These are phyloP conservation scores for Montifringilla adamsi DNA, from an alignment of 2,113 vertebrate genomes.

Conservation along the genomic window DNA sequence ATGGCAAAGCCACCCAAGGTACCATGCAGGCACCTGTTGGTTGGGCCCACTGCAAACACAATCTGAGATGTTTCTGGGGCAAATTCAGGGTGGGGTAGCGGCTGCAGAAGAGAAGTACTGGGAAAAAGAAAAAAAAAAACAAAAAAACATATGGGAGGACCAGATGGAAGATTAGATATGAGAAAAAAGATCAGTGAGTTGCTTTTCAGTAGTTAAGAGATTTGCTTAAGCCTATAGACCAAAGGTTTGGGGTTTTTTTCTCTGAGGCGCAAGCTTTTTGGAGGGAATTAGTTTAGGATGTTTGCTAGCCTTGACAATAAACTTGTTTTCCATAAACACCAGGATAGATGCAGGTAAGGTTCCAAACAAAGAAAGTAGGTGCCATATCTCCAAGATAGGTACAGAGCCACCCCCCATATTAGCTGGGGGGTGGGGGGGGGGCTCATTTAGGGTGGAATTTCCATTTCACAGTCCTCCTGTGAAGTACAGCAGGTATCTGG, in stretches of 20 bases:
- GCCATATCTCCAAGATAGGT: background rate
- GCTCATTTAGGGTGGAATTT: background rate
- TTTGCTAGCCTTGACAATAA: background rate
- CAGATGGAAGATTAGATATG: background rate
- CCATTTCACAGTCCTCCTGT: fast-evolving
- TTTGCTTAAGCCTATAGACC: background rate
- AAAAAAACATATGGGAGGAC: background rate
- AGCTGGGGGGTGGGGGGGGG: no score
- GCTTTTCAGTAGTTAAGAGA: background rate
- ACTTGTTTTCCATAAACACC: background rate
- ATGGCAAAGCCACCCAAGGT: background rate
- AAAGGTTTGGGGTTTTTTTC: fast-evolving
- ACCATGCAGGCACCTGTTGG: fast-evolving
- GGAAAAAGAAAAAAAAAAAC: background rate
- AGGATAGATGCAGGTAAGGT: background rate
- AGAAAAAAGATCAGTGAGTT: background rate
- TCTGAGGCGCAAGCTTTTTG: background rate
- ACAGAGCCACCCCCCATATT: background rate
- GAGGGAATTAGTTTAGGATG: background rate
- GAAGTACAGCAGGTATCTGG: background rate
- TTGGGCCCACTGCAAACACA: background rate
- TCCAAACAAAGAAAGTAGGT: background rate
- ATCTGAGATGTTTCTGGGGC: background rate
- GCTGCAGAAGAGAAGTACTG: background rate
- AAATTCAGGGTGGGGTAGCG: background rate